These are phyloP conservation scores for Penaeus japonicus DNA, from an alignment of 1,140 invertebrate species.

Conservation along the genomic window DNA sequence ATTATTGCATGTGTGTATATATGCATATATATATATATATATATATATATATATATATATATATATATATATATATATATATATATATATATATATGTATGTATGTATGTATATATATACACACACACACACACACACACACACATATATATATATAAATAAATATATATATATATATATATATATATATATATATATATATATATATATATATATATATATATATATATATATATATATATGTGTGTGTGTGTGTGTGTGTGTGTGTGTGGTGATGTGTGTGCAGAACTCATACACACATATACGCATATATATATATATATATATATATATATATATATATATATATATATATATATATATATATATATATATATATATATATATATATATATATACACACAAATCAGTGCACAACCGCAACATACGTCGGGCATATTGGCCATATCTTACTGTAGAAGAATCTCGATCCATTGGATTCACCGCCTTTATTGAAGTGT, in stretches of 20 bases:
- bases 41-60: not conserved
- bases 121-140: not conserved
- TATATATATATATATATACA: too few relatives aligned
- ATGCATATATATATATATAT: not conserved
- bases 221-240: not conserved
- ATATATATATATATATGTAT: not conserved
- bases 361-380: too few relatives aligned
- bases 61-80: not conserved
- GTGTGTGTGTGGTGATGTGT: slow-evolving; percentile 18
- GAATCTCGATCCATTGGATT: too few relatives aligned
- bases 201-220: not conserved
- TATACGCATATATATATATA: too few relatives aligned
- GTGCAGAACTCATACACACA: not conserved
- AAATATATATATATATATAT: not conserved
- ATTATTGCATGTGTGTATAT: not conserved
- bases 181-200: not conserved
- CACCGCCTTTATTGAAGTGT: too few relatives aligned
- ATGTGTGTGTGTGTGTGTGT: not conserved
- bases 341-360: too few relatives aligned
- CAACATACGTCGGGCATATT: too few relatives aligned
- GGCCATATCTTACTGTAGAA: too few relatives aligned
- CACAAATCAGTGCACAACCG: too few relatives aligned
- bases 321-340: too few relatives aligned
- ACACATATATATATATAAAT: not conserved
- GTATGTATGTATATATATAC: not conserved